A percentile compares a stretch with the other conserved stretches of the same genome.
Evolutionary conservation across 2,888 invertebrate species (phyloP).

Genomic region (Eucera pruinosa): DNA sequence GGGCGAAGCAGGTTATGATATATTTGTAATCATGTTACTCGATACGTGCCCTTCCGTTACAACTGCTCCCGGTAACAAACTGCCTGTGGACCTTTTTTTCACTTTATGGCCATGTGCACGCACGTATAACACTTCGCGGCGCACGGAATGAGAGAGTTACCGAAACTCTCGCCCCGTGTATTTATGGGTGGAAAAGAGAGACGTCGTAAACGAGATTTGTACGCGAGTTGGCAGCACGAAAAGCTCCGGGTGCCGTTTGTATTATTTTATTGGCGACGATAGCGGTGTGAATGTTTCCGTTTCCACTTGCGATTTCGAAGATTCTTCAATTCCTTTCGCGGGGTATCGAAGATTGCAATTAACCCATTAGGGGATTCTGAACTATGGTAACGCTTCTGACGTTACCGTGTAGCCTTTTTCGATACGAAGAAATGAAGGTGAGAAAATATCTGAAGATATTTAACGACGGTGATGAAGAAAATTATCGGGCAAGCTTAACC

Average conservation of each 20-base stretch:
- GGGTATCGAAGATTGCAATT: too few species aligned
- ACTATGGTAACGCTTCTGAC: too few species aligned
- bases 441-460: too few species aligned
- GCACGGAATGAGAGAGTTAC: slow-evolving; percentile 48
- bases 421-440: too few species aligned
- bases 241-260: not conserved
- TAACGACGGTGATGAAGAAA: too few species aligned
- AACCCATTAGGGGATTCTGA: too few species aligned
- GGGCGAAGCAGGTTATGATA: slow-evolving; percentile 79
- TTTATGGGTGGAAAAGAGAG: slow-evolving; percentile 39
- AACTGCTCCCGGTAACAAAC: slow-evolving; percentile 82
- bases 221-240: not conserved
- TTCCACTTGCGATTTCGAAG: not conserved
- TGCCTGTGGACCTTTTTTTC: slow-evolving; percentile 67
- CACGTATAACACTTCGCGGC: slow-evolving; percentile 43
- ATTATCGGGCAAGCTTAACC: too few species aligned
- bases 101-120: slow-evolving; percentile 54
- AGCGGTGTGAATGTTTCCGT: not conserved
- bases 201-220: slow-evolving; percentile 34
- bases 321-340: too few species aligned
- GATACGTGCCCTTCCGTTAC: slow-evolving; percentile 82
- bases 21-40: slow-evolving; percentile 83
- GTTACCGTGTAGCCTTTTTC: too few species aligned
- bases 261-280: not conserved
- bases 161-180: slow-evolving; percentile 30